These are phyloP conservation scores for Verasper variegatus DNA, from an alignment of 2,113 vertebrate genomes.

Conservation along the genomic window DNA sequence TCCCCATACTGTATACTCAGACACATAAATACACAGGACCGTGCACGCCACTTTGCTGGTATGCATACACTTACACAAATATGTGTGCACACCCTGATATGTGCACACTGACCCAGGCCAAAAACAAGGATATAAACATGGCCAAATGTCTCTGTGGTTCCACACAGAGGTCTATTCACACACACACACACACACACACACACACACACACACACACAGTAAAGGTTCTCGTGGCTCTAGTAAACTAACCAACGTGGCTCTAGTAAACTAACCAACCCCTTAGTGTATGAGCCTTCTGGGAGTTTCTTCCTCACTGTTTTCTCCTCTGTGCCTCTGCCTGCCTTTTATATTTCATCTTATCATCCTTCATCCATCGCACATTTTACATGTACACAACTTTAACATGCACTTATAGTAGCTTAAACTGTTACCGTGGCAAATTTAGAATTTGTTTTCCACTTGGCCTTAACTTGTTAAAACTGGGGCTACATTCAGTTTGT, in stretches of 20 bases:
- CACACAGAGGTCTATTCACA: constrained; percentile 13
- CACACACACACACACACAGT: no score
- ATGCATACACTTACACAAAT: constrained; percentile 28
- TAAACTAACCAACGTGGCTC: constrained; percentile 65
- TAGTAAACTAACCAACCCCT: constrained; percentile 61
- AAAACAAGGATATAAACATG: constrained; percentile 77
- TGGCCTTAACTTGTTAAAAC: background rate
- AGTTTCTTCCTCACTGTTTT: constrained; percentile 46
- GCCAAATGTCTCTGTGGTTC: constrained; percentile 74
- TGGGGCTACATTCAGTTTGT: background rate
- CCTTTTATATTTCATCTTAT: background rate
- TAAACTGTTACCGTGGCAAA: no score
- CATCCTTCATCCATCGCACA: background rate
- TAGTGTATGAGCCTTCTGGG: constrained; percentile 42
- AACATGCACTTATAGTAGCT: background rate
- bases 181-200: no score
- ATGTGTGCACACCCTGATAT: constrained; percentile 34
- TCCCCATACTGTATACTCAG: background rate
- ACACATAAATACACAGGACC: constrained; percentile 10
- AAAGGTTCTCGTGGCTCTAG: constrained; percentile 52
- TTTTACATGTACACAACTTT: background rate
- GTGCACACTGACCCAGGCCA: constrained; percentile 60
- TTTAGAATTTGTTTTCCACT: background rate
- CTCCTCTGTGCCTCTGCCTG: background rate
- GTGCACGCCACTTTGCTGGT: constrained; percentile 5